These are phyloP conservation scores for Ruditapes philippinarum DNA, from an alignment of 1,140 invertebrate genomes.

Conservation along the genomic window DNA sequence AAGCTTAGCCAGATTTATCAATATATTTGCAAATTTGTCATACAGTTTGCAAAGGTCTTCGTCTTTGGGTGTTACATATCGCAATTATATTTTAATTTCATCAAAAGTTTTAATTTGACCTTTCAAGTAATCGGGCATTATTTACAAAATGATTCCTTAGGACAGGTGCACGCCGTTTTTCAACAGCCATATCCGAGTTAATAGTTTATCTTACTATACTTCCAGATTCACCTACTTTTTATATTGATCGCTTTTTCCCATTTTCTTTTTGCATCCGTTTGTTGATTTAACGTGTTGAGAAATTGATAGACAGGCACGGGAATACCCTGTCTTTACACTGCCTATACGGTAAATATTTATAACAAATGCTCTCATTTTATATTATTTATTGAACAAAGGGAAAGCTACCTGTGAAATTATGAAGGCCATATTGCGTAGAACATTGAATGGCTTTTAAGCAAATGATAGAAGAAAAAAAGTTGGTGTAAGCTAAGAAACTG, in stretches of 20 bases:
- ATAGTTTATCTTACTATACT: not conserved
- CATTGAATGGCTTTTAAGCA: too few relatives aligned
- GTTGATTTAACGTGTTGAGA: not conserved
- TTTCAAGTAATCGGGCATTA: too few relatives aligned
- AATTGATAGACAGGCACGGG: not conserved
- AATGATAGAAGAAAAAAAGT: too few relatives aligned
- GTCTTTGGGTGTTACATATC: too few relatives aligned
- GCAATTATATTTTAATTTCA: too few relatives aligned
- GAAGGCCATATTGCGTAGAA: not conserved
- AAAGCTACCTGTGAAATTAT: not conserved
- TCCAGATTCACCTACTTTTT: not conserved
- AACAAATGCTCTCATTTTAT: not conserved
- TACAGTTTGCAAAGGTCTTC: too few relatives aligned
- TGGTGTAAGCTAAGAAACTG: too few relatives aligned
- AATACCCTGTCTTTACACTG: not conserved
- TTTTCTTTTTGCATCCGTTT: not conserved
- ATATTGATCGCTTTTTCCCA: not conserved
- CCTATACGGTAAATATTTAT: not conserved
- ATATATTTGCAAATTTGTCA: too few relatives aligned
- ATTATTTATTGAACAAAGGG: slow-evolving; percentile 1
- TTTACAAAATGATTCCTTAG: not conserved
- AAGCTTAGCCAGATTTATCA: too few relatives aligned
- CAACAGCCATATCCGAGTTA: not conserved
- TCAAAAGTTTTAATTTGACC: too few relatives aligned
- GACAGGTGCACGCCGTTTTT: not conserved